These are phyloP conservation scores for Paratilapia polleni DNA, from an alignment of 2,113 vertebrate species.

Conservation along the genomic window DNA sequence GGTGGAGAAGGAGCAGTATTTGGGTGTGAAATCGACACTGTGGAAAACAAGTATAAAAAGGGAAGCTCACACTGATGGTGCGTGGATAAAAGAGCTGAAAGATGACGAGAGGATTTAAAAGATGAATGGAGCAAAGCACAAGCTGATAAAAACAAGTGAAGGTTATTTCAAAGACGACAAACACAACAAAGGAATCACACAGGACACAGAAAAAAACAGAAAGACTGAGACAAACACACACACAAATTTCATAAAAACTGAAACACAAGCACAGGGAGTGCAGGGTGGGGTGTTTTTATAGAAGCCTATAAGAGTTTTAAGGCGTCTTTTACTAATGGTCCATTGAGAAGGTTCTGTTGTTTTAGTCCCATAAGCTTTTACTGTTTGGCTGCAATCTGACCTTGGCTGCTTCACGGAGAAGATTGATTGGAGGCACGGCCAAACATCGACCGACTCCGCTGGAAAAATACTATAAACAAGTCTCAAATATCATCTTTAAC, in stretches of 20 bases:
- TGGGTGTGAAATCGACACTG: background rate
- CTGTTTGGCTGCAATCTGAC: conserved; percentile 53
- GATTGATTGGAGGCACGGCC: conserved; percentile 5
- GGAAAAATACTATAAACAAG: conserved; percentile 18
- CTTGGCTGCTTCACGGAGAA: conserved; percentile 34
- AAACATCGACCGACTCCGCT: background rate
- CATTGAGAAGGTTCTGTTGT: conserved; percentile 45
- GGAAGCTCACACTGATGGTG: fast-evolving
- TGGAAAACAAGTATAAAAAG: background rate
- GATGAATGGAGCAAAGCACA: fast-evolving
- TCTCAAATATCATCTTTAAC: background rate
- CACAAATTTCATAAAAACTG: background rate
- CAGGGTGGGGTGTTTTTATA: conserved; percentile 37
- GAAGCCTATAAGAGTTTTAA: conserved; percentile 47
- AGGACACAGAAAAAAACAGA: conserved; percentile 2
- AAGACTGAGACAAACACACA: background rate
- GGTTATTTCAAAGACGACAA: background rate
- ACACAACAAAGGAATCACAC: background rate
- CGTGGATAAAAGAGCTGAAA: background rate
- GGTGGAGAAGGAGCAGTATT: background rate
- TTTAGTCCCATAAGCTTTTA: conserved; percentile 27
- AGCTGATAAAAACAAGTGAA: background rate
- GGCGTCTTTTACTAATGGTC: conserved; percentile 44
- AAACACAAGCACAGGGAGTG: background rate
- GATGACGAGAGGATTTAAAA: background rate